Percentiles rank a stretch among this genome's conserved stretches.
phyloP scores from a whole-genome alignment of 2,113 vertebrate genomes.

The Rhinoderma darwinii region DNA sequence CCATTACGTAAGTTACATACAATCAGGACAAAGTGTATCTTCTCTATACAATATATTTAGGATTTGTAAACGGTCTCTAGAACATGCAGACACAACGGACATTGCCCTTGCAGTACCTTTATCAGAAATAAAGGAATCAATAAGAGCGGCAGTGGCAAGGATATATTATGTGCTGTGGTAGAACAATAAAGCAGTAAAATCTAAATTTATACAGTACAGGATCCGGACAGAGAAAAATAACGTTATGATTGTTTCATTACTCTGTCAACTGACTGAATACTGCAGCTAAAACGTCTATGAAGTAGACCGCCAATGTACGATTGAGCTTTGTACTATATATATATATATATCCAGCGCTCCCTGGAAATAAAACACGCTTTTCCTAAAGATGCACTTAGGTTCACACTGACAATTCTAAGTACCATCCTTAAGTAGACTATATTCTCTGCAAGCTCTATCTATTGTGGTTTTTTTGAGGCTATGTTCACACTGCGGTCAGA shows the following conservation, averaged over 20 bases:
- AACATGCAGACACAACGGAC: neutral
- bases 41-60: too few relatives aligned
- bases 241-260: neutral
- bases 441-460: too few relatives aligned
- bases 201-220: neutral
- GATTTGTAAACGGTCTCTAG: neutral
- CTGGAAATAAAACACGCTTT: too few relatives aligned
- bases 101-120: neutral
- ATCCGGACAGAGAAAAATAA: neutral
- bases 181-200: neutral
- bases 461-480: too few relatives aligned
- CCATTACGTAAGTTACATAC: neutral
- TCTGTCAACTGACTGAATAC: neutral
- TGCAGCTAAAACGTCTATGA: neutral
- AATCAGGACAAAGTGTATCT: neutral
- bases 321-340: too few relatives aligned
- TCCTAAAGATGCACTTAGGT: too few relatives aligned
- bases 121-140: neutral
- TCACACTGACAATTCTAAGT: too few relatives aligned
- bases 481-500: too few relatives aligned
- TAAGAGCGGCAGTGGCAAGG: neutral
- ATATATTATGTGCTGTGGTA: neutral
- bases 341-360: too few relatives aligned
- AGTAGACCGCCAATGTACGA: neutral
- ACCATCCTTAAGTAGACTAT: too few relatives aligned